Base-by-base conservation (phyloP, 2,888 invertebrate genomes). In the Lycophotia porphyrea region DNA sequence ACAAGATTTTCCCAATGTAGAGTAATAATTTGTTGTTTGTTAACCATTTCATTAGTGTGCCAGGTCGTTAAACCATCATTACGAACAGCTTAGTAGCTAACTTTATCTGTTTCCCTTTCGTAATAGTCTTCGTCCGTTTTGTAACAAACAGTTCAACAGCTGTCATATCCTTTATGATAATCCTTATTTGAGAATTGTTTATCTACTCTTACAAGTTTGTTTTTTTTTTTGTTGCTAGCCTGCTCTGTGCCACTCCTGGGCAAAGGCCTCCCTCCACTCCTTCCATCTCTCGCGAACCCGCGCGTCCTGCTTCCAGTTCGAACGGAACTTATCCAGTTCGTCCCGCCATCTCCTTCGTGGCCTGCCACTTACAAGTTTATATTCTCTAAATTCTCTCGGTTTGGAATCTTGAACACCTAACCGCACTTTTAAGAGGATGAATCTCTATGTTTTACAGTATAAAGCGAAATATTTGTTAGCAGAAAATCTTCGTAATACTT, bases 41-140 rank as follows among this genome's bases (percentile, higher is more conserved):
- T 73, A 70, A 68, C 47, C 65, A 82, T 74, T 82, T 83, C 44
- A 82, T 85, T 85, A 82, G 69, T 63, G 36, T 39, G 39, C 58
- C 49, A 61, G 68, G 71, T 72, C 82, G 66, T 83, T 78, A 78
- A 39, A 82, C 4, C 34, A 85, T 70, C 78, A 81, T 83, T 82
- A 83, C 52, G 31, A 83, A 71, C 36, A 65, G 68, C 65, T 83
- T 82, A 78, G 73, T 60, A 73, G 44, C 68, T 61, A 74, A 74
- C 71, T 63, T 85, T 78, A 85, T 82, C 71, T 71, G 42, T 70
- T 83, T 81, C 71, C 77, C 9, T 71, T 73, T 73, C 44, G 36
- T 81, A 73, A 84, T 58, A 52, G 60, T 73, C 39, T 34, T 63
- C 42, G 55, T 71, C 73, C 61, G 44, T 71, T 81, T 73, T 49